These are phyloP conservation scores for Tubiluchus corallicola DNA, from an alignment of 2,888 invertebrate genomes.

Conservation along the genomic window DNA sequence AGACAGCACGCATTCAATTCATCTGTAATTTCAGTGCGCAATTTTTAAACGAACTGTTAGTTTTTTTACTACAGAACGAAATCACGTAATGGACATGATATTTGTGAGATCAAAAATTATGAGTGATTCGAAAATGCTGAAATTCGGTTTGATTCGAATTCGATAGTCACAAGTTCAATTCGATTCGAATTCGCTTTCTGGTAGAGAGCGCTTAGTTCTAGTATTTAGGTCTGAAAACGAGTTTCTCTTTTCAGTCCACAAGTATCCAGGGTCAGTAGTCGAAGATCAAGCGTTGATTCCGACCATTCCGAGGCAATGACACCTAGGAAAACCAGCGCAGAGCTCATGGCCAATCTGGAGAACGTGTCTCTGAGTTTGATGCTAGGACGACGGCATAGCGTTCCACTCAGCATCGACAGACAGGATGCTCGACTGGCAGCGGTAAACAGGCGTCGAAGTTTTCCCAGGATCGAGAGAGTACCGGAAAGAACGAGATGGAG, in stretches of 20 bases:
- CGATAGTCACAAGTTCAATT: too few species aligned
- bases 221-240: too few species aligned
- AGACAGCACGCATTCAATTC: too few species aligned
- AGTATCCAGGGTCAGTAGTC: background rate
- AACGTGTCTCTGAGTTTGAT: background rate
- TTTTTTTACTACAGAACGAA: too few species aligned
- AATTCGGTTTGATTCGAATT: too few species aligned
- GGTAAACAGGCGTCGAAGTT: background rate
- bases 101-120: too few species aligned
- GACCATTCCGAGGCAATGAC: background rate
- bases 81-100: too few species aligned
- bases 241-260: constrained; percentile 1
- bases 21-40: too few species aligned
- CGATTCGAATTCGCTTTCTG: too few species aligned
- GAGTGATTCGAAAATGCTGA: too few species aligned
- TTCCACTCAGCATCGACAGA: background rate
- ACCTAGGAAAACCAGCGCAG: background rate
- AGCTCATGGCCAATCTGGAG: background rate
- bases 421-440: background rate
- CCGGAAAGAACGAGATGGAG: background rate
- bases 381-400: background rate
- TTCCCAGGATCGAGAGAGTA: background rate
- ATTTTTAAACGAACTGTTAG: too few species aligned
- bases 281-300: background rate
- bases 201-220: too few species aligned